Percentiles rank a stretch among this genome's conserved stretches.
Evolutionary conservation across 2,113 vertebrate species (phyloP).

Genomic region (Phasianus colchicus): DNA sequence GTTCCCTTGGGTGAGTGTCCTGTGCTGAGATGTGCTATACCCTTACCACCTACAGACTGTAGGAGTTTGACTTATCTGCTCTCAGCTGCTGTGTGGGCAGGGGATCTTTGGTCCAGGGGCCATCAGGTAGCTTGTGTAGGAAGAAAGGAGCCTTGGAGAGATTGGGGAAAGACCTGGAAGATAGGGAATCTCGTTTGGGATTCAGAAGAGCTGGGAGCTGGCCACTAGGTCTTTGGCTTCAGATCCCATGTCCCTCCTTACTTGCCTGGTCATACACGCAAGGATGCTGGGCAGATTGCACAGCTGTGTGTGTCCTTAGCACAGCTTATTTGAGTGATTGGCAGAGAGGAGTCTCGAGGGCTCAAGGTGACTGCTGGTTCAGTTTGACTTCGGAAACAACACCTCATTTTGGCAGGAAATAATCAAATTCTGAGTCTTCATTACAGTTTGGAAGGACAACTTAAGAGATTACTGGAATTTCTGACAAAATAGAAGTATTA

Average conservation of each 20-base stretch:
- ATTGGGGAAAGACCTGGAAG: too few species aligned
- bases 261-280: too few species aligned
- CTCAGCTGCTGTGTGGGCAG: background rate
- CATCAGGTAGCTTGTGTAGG: background rate
- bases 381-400: background rate
- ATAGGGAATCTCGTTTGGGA: too few species aligned
- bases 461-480: background rate
- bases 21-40: background rate
- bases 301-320: too few species aligned
- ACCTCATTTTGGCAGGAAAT: background rate
- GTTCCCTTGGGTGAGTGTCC: background rate
- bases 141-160: background rate
- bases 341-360: background rate
- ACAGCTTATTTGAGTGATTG: background rate
- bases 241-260: too few species aligned
- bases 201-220: too few species aligned
- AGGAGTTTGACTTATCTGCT: background rate
- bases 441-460: background rate
- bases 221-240: too few species aligned
- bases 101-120: background rate
- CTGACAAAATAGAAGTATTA: background rate
- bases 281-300: too few species aligned
- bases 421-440: background rate
- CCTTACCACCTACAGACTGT: rapidly evolving
- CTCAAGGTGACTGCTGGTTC: background rate